Base-by-base conservation (phyloP, 2,113 vertebrate species). In the Stegastes partitus region DNA sequence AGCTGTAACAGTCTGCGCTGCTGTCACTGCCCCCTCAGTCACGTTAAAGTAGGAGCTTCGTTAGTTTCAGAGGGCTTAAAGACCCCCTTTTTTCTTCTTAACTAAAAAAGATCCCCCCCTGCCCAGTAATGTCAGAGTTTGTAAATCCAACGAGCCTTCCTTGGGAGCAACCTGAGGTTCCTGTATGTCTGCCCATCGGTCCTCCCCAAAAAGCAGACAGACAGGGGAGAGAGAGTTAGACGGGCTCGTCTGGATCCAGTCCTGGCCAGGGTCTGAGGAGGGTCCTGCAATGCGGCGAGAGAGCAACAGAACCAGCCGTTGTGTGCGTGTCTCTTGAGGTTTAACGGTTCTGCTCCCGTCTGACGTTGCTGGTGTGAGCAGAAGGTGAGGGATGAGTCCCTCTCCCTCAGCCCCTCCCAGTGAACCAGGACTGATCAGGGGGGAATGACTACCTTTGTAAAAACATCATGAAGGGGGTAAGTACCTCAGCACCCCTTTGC, bases 381-480 rank as follows among this genome's bases (percentile, higher is more conserved):
- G 91, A 89, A 90, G 89, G 89, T 88, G 89, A 92, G 93, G 93
- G 91, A 91, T 77, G 86, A 88, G 84, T 90, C 93, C 94, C 90
- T 91, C 93, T 89, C 91, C 93, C 92, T 94, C 93, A 93, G 93
- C 90, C 91, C 93, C 92, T 92, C 92, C 90, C 92, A 88, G 81
- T 87, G 92, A 93, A 92, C 93, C 90, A 91, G 94, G 93, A 95
- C 94, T 93, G 93, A 94, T 91, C 89, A 91, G 92, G 93, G 94
- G 92, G 91, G 82, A 92, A 83, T 89, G 90, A 84, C 85, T 93
- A 93, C 89, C 83, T 90, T 88, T 92, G 88, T 93, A 90, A 91
- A 92, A 90, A 88, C 90, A 90, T 87, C 92, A 88, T 62, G 71
- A 93, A 89, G 84, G 93, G 94, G 94, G 94, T 95, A 95, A 95